A percentile compares a stretch with the other conserved stretches of the same genome.
Evolutionary conservation across 2,888 invertebrate genomes (phyloP).

Genomic region (Azorinus chamasolen): DNA sequence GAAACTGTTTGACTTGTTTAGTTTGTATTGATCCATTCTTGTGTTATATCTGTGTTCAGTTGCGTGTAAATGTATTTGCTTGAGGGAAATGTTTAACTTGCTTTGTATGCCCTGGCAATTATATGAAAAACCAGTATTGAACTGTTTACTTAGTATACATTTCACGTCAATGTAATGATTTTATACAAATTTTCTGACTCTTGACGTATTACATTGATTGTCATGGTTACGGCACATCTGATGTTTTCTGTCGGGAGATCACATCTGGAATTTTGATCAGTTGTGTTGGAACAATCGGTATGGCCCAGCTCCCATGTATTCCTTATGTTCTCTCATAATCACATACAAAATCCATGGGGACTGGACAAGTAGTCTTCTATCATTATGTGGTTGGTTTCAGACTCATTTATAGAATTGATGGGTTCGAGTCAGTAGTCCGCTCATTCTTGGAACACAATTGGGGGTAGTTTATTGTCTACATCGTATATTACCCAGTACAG

Average conservation of each 20-base stretch:
- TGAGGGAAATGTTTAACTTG: constrained; percentile 7
- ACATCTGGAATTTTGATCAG: neutral
- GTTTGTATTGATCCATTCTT: constrained; percentile 5
- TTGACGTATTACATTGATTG: neutral
- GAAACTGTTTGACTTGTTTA: constrained; percentile 1
- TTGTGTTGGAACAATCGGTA: too few species aligned
- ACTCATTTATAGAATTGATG: too few species aligned
- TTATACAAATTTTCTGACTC: neutral
- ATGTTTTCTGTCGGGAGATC: neutral
- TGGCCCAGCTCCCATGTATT: too few species aligned
- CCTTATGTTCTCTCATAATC: too few species aligned
- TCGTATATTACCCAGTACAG: too few species aligned
- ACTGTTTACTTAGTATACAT: too few species aligned
- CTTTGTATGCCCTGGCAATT: neutral
- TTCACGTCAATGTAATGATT: neutral
- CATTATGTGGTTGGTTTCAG: too few species aligned
- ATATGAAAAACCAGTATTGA: neutral
- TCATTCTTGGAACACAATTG: too few species aligned
- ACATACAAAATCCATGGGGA: too few species aligned
- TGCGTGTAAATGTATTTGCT: constrained; percentile 11
- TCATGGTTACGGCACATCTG: constrained; percentile 8
- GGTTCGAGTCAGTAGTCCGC: too few species aligned
- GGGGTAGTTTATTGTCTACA: too few species aligned
- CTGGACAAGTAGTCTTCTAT: too few species aligned
- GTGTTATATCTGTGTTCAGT: neutral